Evolutionary conservation across 1,140 invertebrate species (phyloP), one percentile per base, ranked within the genome.

Genomic region (Nasonia giraulti): DNA sequence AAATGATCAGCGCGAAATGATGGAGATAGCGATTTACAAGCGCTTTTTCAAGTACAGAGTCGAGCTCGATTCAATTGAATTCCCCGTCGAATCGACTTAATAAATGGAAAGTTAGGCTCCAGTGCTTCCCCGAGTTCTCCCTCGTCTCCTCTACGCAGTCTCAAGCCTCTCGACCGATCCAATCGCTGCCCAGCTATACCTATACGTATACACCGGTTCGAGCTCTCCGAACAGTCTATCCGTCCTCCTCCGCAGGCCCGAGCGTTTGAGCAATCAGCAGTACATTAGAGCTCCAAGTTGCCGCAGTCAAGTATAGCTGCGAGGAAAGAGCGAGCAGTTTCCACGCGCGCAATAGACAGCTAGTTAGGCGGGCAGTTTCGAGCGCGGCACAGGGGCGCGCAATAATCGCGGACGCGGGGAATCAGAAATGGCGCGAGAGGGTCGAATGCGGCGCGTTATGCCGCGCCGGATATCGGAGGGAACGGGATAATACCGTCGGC

Each of bases 211-310:
- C 10, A 44, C 17, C 12, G 14, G 12, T 55, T 62, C 17, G 20
- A 62, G 55, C 17, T 17, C 20, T 8, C 6, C 40, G 40, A n/a
- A n/a, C 4, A 7, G 50, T 55, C 50, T 62, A 62, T 62, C 17
- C 20, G n/a, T 44, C 40, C 40, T 44, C 40, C 40, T 7, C 40
- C 27, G 33, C 71, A 87, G 81, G 76, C 80, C 78, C 81, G 68
- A 86, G 69, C 87, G 86, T 86, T 88, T 83, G 86, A 86, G 85
- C 89, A 89, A 90, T 90, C 88, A 87, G 84, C 84, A 88, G 87
- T 87, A 86, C 86, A 88, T 89, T 87, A 86, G 79, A 82, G 82
- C 7, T 75, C 73, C 14, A 62, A 62, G 55, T 62, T 62, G 20
- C 55, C 14, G 20, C 55, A 20, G 50, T 55, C 14, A 0, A 17